Evolutionary conservation across 2,888 invertebrate species (phyloP).

Genomic region (Meiosimyza platycephala): DNA sequence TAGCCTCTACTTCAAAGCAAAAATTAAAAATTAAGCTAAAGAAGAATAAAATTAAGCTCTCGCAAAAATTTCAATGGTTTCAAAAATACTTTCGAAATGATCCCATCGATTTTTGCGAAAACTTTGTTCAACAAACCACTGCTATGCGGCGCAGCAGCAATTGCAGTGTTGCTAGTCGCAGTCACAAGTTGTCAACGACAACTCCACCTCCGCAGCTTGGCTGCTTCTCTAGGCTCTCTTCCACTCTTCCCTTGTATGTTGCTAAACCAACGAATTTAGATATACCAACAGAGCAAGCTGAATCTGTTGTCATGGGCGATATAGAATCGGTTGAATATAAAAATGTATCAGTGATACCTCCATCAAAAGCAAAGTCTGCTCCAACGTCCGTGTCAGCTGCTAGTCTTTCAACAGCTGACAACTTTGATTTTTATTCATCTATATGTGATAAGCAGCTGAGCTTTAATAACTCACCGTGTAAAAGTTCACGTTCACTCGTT

Average conservation of each 20-base stretch:
- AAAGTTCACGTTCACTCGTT: slow-evolving; percentile 55
- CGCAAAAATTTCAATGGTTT: slow-evolving; percentile 54
- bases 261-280: neutral
- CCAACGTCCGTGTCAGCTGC: slow-evolving; percentile 45
- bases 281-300: neutral
- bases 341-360: neutral
- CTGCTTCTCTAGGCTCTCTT: neutral
- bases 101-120: slow-evolving; percentile 58
- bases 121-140: slow-evolving; percentile 55
- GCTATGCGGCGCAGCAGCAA: slow-evolving; percentile 53
- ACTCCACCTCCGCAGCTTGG: neutral
- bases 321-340: neutral
- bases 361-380: slow-evolving; percentile 4
- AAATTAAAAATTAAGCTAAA: slow-evolving; percentile 51
- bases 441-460: slow-evolving; percentile 63
- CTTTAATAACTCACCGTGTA: slow-evolving; percentile 59
- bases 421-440: slow-evolving; percentile 56
- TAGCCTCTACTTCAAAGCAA: slow-evolving; percentile 45
- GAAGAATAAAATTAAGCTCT: slow-evolving; percentile 50
- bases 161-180: slow-evolving; percentile 50
- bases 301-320: neutral
- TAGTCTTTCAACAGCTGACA: slow-evolving; percentile 38
- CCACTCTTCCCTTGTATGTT: neutral
- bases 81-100: slow-evolving; percentile 57
- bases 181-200: slow-evolving; percentile 42